Evolutionary conservation across 2,797 vertebrate genomes (phyloP).

Genomic region (Botia almorhae): DNA sequence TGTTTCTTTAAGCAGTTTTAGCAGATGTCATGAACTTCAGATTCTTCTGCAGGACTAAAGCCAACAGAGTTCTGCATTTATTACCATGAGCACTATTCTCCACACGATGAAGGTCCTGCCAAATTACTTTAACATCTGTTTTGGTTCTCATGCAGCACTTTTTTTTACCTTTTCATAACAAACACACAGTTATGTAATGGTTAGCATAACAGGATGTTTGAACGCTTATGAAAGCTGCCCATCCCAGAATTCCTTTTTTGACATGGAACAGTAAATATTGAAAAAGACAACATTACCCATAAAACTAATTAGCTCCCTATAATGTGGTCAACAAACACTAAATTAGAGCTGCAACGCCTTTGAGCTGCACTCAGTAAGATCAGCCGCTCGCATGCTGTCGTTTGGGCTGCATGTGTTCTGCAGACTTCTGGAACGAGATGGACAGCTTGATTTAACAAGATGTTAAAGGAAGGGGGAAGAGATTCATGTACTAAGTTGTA

Average conservation of each 20-base stretch:
- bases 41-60: not conserved
- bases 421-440: conserved; percentile 43
- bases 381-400: conserved; percentile 43
- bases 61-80: conserved; percentile 9
- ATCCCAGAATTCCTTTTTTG: conserved; percentile 9
- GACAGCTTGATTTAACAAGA: conserved; percentile 40
- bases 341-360: conserved; percentile 61
- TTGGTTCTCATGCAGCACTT: conserved; percentile 13
- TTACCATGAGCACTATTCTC: not conserved
- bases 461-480: not conserved
- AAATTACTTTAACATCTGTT: conserved; percentile 46
- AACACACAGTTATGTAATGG: conserved; percentile 28
- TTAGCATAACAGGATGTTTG: conserved; percentile 44
- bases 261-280: conserved; percentile 16
- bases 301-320: conserved; percentile 19
- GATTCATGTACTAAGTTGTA: conserved; percentile 29
- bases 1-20: not conserved
- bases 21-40: not conserved
- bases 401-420: conserved; percentile 62
- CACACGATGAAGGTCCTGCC: conserved; percentile 20
- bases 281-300: conserved; percentile 17
- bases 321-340: conserved; percentile 50
- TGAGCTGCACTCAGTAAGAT: conserved; percentile 53
- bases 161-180: conserved; percentile 38
- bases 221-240: conserved; percentile 37